Evolutionary conservation across 2,797 vertebrate genomes (phyloP).

Genomic region (Ctenochaetus hawaiiensis): DNA sequence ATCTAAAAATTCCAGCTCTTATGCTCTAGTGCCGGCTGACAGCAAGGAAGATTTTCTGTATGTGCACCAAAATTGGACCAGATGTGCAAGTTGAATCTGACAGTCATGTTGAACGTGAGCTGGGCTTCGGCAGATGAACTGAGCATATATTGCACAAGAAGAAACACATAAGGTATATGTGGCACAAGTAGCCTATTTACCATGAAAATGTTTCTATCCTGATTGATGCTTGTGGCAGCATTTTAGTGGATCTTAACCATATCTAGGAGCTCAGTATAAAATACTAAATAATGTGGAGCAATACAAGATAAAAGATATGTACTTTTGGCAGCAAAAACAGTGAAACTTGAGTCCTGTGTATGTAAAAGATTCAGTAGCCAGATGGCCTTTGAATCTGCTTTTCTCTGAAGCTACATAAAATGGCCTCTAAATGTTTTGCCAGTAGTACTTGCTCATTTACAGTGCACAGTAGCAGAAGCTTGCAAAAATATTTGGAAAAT

Average conservation of each 20-base stretch:
- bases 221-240: not conserved
- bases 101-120: too few relatives aligned
- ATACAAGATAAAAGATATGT: conserved; percentile 29
- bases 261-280: conserved; percentile 19
- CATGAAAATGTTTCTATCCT: too few relatives aligned
- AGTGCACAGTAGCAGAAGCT: conserved; percentile 1
- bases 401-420: conserved; percentile 70
- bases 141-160: too few relatives aligned
- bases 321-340: conserved; percentile 47
- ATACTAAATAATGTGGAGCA: conserved; percentile 32
- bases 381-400: conserved; percentile 78
- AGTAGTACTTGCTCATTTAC: conserved; percentile 31
- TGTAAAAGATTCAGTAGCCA: conserved; percentile 83
- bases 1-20: too few relatives aligned
- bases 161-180: too few relatives aligned
- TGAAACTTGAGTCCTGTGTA: conserved; percentile 55
- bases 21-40: too few relatives aligned
- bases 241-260: not conserved
- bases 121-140: too few relatives aligned
- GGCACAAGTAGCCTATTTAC: too few relatives aligned
- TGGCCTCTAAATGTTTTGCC: conserved; percentile 53
- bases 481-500: conserved; percentile 32
- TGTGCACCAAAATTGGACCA: too few relatives aligned
- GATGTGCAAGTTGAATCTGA: too few relatives aligned
- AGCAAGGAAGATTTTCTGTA: too few relatives aligned